phyloP scores from a whole-genome alignment of 1,140 invertebrate genomes.

The Achatina immaculata region DNA sequence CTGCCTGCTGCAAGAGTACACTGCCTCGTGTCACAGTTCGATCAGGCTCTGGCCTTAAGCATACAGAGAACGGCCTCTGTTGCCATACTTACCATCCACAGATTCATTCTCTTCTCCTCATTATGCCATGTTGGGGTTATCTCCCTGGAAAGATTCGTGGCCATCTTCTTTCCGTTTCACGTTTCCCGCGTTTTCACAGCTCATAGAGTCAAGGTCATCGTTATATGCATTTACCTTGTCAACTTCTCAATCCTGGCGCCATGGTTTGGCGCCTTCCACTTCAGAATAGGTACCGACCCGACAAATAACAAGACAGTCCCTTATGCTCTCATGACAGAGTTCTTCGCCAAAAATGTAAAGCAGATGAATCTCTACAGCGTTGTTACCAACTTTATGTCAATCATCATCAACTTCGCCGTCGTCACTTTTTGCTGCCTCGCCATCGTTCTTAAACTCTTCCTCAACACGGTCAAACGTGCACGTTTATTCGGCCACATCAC shows the following conservation, averaged over 20 bases:
- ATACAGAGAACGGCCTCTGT: not conserved
- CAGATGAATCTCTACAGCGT: not conserved
- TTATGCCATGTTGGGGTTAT: not conserved
- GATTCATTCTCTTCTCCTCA: not conserved
- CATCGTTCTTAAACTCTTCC: not conserved
- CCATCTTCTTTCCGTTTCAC: conserved; percentile 3
- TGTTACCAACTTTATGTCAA: not conserved
- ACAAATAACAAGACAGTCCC: not conserved
- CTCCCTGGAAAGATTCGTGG: not conserved
- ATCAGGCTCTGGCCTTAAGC: not conserved
- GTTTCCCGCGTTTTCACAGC: not conserved
- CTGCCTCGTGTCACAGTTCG: not conserved
- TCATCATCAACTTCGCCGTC: not conserved
- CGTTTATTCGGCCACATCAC: not conserved
- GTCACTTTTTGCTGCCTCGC: not conserved
- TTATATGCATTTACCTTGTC: not conserved
- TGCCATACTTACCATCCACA: not conserved
- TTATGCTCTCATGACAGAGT: not conserved
- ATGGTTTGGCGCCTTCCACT: not conserved
- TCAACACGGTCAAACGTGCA: not conserved
- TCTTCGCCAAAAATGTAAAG: not conserved
- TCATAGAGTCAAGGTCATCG: not conserved
- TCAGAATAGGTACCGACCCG: no score
- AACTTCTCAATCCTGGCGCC: not conserved
- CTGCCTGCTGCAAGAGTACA: not conserved